A percentile compares a stretch with the other conserved stretches of the same genome.
Evolutionary conservation across 2,113 vertebrate genomes (phyloP).

Genomic region (Vulpes ferrilata): DNA sequence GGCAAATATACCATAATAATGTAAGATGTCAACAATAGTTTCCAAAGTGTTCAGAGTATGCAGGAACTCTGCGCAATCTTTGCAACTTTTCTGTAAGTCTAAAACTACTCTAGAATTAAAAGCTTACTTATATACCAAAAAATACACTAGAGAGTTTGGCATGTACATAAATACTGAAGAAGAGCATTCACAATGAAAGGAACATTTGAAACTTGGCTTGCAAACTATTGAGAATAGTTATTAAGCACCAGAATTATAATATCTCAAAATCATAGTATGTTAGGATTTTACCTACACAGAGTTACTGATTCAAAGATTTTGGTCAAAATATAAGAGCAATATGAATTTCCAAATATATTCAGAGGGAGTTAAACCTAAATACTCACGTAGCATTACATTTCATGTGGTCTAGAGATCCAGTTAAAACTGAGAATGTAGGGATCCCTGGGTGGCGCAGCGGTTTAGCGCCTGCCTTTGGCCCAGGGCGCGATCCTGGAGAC

Average conservation of each 20-base stretch:
- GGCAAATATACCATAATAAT: background rate
- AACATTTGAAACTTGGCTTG: conserved; percentile 3
- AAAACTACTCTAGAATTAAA: conserved; percentile 4
- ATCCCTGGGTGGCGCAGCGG: too few species aligned
- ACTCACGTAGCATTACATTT: background rate
- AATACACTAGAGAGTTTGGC: background rate
- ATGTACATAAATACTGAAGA: background rate
- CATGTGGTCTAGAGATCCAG: background rate
- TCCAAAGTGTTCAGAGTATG: background rate
- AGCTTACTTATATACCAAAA: background rate
- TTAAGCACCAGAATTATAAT: background rate
- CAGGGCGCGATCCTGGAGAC: too few species aligned
- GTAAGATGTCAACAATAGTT: background rate
- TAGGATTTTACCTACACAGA: background rate
- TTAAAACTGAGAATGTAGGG: background rate
- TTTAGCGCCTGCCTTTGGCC: too few species aligned
- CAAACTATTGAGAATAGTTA: background rate
- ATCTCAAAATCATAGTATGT: background rate
- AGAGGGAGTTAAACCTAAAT: background rate
- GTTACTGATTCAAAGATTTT: background rate
- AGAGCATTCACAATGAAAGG: background rate
- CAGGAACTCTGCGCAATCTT: background rate
- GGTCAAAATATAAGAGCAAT: conserved; percentile 11
- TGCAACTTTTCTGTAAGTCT: background rate
- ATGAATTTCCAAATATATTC: background rate